These are phyloP conservation scores for Prionchulus punctatus DNA, from an alignment of 2,888 invertebrate species.

Conservation along the genomic window DNA sequence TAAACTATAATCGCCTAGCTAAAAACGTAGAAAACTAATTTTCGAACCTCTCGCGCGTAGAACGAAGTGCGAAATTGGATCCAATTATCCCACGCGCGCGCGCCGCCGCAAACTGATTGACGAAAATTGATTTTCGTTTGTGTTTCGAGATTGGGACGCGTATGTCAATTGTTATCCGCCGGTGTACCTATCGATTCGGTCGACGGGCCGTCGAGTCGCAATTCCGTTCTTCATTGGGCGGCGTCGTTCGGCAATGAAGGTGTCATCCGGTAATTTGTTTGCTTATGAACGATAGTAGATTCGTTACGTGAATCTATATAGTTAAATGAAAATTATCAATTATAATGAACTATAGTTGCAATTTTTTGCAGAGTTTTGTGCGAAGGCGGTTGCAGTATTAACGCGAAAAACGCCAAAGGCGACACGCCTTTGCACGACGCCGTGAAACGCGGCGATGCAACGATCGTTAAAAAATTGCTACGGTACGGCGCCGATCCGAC, in stretches of 20 bases:
- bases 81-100: no score
- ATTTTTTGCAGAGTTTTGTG: constrained; percentile 18
- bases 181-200: constrained; percentile 46
- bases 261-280: constrained; percentile 41
- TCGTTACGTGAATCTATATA: neutral
- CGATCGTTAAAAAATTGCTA: constrained; percentile 42
- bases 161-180: constrained; percentile 44
- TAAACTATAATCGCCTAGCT: no score
- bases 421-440: constrained; percentile 49
- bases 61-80: no score
- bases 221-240: constrained; percentile 50
- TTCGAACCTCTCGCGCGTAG: no score
- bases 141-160: constrained; percentile 41
- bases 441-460: constrained; percentile 41
- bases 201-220: constrained; percentile 45
- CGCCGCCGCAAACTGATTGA: no score
- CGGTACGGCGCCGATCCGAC: constrained; percentile 44
- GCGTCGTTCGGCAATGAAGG: constrained; percentile 46
- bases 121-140: no score
- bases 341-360: no score
- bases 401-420: constrained; percentile 44
- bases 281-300: no score
- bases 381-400: constrained; percentile 45
- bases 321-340: no score
- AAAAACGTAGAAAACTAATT: no score